Base-by-base conservation (phyloP, 1,140 invertebrate species). In the Portunus trituberculatus region DNA sequence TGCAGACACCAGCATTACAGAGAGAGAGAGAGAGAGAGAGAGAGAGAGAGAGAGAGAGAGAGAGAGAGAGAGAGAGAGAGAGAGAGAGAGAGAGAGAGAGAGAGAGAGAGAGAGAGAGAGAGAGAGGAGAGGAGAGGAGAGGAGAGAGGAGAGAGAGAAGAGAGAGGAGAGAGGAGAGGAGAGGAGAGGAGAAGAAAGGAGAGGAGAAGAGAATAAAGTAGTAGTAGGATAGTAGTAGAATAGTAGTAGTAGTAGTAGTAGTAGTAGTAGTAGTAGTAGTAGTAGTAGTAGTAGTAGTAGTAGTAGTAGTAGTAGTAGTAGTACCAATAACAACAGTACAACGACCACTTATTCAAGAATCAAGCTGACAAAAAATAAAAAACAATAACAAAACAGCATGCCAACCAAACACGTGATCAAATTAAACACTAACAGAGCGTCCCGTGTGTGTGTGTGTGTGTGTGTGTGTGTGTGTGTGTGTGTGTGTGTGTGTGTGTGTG, bases 301-400 rank as follows among this genome's bases (percentile, higher is more conserved):
- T 76, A 76, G 67, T 76, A 76, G 67, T 76, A 76, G 67, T 76
- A 76, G 67, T 76, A 76, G 67, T 76, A 76, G 67, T 76, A 76
- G 67, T 76, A 76, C 20, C 6, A 14, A n/a, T 76, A 76, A 2
- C 6, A 76, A 2, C 1, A 25, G n/a, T 76, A 76, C 52, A 4
- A 39, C 3, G 52, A 59, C 52, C 52, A 20, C 10, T 2, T 59
- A 20, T 20, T 1, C 12, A 14, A 59, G 12, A 59, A 59, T 59
- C 52, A 20, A 4, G 25, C 25, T n/a, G 20, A n/a, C 1, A n/a
- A 59, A 1, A 76, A 76, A 76, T n/a, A n/a, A 20, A 76, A n/a
- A 76, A 76, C 12, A 76, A n/a, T n/a, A 76, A n/a, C 4, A 20
- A 76, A n/a, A n/a, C 1, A 20, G 67, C n/a, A 25, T n/a, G 67